Conservation (phyloP, 2,113 vertebrate genomes). For the Morone chrysops region DNA sequence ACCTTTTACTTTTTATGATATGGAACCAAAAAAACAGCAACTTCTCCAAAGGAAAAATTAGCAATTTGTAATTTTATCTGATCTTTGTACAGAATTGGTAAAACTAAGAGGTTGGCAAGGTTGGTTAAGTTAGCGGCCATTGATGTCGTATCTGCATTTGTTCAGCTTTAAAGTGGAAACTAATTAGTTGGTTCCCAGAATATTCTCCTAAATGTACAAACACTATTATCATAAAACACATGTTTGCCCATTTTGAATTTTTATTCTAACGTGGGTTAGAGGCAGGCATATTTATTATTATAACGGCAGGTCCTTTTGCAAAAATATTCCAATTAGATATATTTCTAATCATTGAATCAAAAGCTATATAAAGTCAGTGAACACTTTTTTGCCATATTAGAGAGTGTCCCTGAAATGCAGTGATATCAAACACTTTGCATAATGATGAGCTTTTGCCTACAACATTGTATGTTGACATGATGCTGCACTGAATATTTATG, state of each 20-base stretch:
- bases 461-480: not conserved
- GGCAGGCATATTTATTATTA: not conserved
- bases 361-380: not conserved
- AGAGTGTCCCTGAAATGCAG: not conserved
- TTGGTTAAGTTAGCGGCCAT: conserved; percentile 1
- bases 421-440: conserved; percentile 1
- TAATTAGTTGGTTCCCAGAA: conserved; percentile 4
- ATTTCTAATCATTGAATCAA: not conserved
- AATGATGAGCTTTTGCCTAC: conserved; percentile 2
- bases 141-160: conserved; percentile 8
- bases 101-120: not conserved
- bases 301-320: not conserved
- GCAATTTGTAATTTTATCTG: not conserved
- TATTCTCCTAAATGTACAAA: not conserved
- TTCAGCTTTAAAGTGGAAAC: not conserved
- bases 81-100: not conserved
- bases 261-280: not conserved
- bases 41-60: not conserved
- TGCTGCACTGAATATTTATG: conserved; percentile 19
- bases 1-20: not conserved
- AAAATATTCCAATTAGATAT: not conserved
- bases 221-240: not conserved
- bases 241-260: not conserved
- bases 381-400: not conserved
- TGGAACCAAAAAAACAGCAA: not conserved